A percentile compares a stretch with the other conserved stretches of the same genome.
Evolutionary conservation across 2,113 vertebrate genomes (phyloP).

Genomic region (Sus scrofa): T2T-Sscrofa CM000826.6:72924501-72925000

Average conservation of each 20-base stretch:
- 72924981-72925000: neutral
- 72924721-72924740: neutral
- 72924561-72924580: neutral
- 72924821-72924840: neutral
- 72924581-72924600: neutral
- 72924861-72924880: neutral
- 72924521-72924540: neutral
- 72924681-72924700: neutral
- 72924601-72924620: neutral
- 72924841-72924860: rapidly evolving
- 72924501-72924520: neutral
- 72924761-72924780: neutral
- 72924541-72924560: neutral
- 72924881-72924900: neutral
- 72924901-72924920: neutral
- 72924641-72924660: neutral
- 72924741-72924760: neutral
- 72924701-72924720: neutral
- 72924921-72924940: neutral
- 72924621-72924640: neutral
- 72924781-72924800: neutral
- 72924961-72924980: neutral
- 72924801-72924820: neutral
- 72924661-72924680: neutral
- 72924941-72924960: neutral